phyloP scores from a whole-genome alignment of 2,113 vertebrate genomes.

The Channa maculata region DNA sequence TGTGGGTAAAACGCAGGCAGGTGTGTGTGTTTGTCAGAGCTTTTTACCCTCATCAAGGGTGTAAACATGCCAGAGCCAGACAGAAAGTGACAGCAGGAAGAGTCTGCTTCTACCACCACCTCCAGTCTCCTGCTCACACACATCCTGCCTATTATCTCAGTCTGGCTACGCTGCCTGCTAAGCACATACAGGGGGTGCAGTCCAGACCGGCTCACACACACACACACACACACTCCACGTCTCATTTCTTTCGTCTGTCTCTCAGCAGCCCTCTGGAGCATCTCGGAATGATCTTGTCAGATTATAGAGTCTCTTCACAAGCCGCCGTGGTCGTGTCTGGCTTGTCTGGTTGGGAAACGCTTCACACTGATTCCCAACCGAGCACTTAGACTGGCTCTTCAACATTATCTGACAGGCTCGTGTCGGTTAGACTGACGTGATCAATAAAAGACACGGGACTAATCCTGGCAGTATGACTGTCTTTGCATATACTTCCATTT shows the following conservation, averaged over 20 bases:
- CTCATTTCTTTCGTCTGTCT: neutral
- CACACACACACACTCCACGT: neutral
- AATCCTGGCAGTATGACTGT: neutral
- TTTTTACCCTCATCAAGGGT: slow-evolving; percentile 19
- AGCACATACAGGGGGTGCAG: slow-evolving; percentile 39
- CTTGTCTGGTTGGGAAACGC: slow-evolving; percentile 28
- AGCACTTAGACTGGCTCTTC: slow-evolving; percentile 27
- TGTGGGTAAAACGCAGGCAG: slow-evolving; percentile 9
- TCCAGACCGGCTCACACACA: neutral
- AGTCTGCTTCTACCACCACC: slow-evolving; percentile 45
- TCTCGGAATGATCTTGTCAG: slow-evolving; percentile 35
- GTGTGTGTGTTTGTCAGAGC: slow-evolving; percentile 10
- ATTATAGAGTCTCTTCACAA: slow-evolving; percentile 21
- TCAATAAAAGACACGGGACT: slow-evolving; percentile 29
- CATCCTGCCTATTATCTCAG: slow-evolving; percentile 57
- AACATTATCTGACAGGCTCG: slow-evolving; percentile 48
- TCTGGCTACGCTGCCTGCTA: slow-evolving; percentile 44
- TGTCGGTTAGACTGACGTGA: slow-evolving; percentile 19
- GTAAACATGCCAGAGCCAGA: slow-evolving; percentile 59
- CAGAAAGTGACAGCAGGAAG: slow-evolving; percentile 61
- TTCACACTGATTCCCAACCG: slow-evolving; percentile 42
- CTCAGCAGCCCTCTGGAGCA: slow-evolving; percentile 31
- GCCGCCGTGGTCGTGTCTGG: neutral
- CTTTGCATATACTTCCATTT: neutral
- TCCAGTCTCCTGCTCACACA: slow-evolving; percentile 55